These are phyloP conservation scores for Parasteatoda tepidariorum DNA, from an alignment of 1,140 invertebrate species.

Conservation along the genomic window DNA sequence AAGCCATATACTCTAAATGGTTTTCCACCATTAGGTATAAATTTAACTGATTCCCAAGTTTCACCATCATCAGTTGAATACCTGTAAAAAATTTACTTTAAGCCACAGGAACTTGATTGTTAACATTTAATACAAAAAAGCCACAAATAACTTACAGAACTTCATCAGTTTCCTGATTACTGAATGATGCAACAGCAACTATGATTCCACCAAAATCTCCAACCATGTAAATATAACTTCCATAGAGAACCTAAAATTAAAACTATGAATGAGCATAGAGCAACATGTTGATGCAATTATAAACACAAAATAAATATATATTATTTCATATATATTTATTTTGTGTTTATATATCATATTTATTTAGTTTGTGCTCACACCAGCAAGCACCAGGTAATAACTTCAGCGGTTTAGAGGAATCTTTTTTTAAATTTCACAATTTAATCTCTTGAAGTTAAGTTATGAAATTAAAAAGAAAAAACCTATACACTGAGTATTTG, in stretches of 20 bases:
- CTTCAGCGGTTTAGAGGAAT: no score
- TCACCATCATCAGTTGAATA: conserved; percentile 90
- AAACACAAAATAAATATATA: not conserved
- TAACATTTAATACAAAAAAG: not conserved
- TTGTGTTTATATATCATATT: no score
- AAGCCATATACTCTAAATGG: conserved; percentile 81
- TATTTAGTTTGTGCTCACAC: no score
- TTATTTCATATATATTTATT: not conserved
- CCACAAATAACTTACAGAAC: conserved; percentile 71
- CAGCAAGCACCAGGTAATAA: no score
- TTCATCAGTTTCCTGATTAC: conserved; percentile 77
- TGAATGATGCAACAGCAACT: conserved; percentile 85
- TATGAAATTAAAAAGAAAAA: no score
- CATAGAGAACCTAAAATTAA: conserved; percentile 75
- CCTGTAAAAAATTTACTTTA: conserved; percentile 62
- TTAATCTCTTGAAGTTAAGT: no score
- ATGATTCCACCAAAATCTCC: conserved; percentile 91
- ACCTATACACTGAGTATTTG: no score
- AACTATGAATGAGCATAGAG: no score
- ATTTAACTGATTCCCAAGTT: conserved; percentile 77
- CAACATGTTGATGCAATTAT: not conserved
- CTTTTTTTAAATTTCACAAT: no score
- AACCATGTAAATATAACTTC: conserved; percentile 88
- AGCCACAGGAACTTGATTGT: not conserved
- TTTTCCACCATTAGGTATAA: conserved; percentile 77